Evolutionary conservation across 2,113 vertebrate species (phyloP), one percentile per base, ranked within the genome.

Genomic region (Rhea pennata): DNA sequence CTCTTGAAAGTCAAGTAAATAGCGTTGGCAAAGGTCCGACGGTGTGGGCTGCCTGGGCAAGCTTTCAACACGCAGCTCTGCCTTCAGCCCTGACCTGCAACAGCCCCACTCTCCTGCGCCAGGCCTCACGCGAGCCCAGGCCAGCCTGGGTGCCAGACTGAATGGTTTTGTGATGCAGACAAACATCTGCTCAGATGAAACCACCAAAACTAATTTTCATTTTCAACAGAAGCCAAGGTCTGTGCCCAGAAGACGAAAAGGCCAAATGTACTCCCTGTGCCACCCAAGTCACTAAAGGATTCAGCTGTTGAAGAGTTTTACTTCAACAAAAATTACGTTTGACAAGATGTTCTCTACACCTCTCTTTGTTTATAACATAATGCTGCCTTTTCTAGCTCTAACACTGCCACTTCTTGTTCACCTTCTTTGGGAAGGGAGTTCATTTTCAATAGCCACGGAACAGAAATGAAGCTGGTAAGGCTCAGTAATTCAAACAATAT

Each of bases 1-100:
- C 95, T 98, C 96, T 95, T 97, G 94, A 97, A 98, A 97, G 95
- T 0, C 39, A 94, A 97, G 94, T 59, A 97, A 98, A 97, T 87
- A 96, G 96, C 82, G 90, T 90, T 95, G 94, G 96, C 96, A 97
- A 10, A 94, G 97, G 92, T 96, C 97, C 84, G 78, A 97, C 16
- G 77, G 89, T 91, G 91, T 61, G 82, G 95, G 95, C 95, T 94
- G 95, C 91, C 93, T 95, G 96, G 97, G 96, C 94, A 97, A 95
- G 88, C 67, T 65, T 94, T 97, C 97, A 97, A 95, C 77, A 16
- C 86, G 86, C 50, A 90, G 89, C 44, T 95, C 95, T 39, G 70
- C 85, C 95, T 95, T 88, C 88, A 91, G 94, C 95, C 90, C 94
- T 96, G 97, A 98, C 96, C 97, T 96, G 95, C 93, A 91, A 94